Evolutionary conservation across 1,140 invertebrate genomes (phyloP), one percentile per base, ranked within the genome.

Genomic region (Babylonia areolata): DNA sequence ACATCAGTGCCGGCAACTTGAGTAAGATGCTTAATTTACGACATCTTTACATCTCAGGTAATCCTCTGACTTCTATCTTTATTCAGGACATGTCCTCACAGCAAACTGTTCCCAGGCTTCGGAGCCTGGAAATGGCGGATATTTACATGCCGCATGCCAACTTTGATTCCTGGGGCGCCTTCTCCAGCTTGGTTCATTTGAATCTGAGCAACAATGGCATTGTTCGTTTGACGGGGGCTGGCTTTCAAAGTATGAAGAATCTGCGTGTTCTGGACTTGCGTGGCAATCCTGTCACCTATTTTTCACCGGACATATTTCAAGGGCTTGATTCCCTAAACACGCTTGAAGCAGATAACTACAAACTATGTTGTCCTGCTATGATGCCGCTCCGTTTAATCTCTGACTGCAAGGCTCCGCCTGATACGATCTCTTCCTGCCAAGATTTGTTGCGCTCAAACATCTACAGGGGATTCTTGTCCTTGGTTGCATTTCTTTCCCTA

Each of bases 291-390:
- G 31, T 85, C 20, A 9, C 20, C 3, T 11, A 71, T 0, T 78
- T 85, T 39, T 17, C 42, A 28, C n/a, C 17, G 17, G 84, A 42
- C 33, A n/a, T 77, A 5, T 78, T 85, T 33, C 6, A 51, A 39
- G 73, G 40, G 20, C 42, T 85, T 15, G 33, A 42, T 20, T 12
- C 31, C 3, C 40, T 85, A 9, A 5, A 85, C 17, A 2, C 9
- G 2, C 20, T 85, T 11, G 58, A 77, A 31, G 51, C 84, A 3
- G 84, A 85, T 28, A 78, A 77, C 42, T 85, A 85, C 84, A 85
- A 78, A 33, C 73, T 85, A 33, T 85, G 84, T 33, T 85, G 84
- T 31, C 35, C 71, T 5, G n/a, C 73, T 3, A 42, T 39, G 2
- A 20, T 77, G 39, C 84, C 84, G 31, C 28, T 40, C 20, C n/a